Evolutionary conservation across 2,113 vertebrate genomes (phyloP).

Genomic region (Lampris megalopsis): DNA sequence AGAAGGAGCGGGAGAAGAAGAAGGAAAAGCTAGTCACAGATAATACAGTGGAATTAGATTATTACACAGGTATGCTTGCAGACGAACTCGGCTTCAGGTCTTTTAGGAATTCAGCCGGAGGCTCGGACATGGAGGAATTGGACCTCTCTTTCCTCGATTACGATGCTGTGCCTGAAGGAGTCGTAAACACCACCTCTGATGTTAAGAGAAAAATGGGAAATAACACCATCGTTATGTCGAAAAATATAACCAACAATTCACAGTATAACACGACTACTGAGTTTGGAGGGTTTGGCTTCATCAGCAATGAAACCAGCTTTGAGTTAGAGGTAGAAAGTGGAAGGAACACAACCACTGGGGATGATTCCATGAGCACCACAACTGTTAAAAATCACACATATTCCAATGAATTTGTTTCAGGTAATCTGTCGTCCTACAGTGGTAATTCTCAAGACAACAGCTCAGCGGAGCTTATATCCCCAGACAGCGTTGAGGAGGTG

Average conservation of each 20-base stretch:
- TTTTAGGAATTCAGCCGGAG: conserved; percentile 58
- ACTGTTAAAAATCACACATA: conserved; percentile 6
- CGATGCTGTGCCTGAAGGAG: conserved; percentile 15
- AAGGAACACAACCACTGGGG: conserved; percentile 23
- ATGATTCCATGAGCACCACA: not conserved
- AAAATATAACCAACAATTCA: conserved; percentile 9
- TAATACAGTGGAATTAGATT: not conserved
- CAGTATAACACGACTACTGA: not conserved
- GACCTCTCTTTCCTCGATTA: conserved; percentile 80
- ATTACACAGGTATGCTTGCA: conserved; percentile 48
- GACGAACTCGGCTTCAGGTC: conserved; percentile 79
- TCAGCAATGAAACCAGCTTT: conserved; percentile 16
- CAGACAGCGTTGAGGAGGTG: conserved; percentile 67
- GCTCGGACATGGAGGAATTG: conserved; percentile 72
- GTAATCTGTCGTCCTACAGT: not conserved
- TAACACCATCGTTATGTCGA: not conserved
- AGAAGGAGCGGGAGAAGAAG: not conserved
- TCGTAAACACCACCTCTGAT: not conserved
- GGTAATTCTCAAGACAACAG: not conserved
- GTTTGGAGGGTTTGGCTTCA: conserved; percentile 7
- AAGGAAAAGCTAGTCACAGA: rapidly evolving
- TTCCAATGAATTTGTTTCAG: conserved; percentile 11
- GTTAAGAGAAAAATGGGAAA: conserved; percentile 18
- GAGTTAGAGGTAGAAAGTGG: conserved; percentile 4
- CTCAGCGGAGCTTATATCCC: conserved; percentile 36